These are phyloP conservation scores for Rhinogobio ventralis DNA, from an alignment of 2,797 vertebrate genomes.

Conservation along the genomic window DNA sequence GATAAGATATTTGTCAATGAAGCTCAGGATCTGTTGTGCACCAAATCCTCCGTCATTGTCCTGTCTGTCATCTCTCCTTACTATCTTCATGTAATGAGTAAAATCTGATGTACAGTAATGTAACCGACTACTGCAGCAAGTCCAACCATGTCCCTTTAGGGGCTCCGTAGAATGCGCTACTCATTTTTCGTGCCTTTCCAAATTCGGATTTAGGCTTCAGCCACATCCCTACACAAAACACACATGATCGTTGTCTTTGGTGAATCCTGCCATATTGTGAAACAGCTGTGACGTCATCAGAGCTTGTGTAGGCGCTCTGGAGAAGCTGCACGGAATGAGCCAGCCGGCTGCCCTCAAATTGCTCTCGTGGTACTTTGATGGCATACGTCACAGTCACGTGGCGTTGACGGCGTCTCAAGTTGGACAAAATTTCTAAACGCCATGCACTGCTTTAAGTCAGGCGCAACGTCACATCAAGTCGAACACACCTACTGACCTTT, in stretches of 20 bases:
- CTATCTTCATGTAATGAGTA: neutral
- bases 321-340: no score
- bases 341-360: neutral
- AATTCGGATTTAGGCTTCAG: neutral
- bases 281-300: no score
- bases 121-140: neutral
- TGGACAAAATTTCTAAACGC: neutral
- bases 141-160: no score
- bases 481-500: neutral
- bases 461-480: neutral
- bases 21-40: neutral
- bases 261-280: no score
- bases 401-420: neutral
- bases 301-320: no score
- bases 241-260: neutral
- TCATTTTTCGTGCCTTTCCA: neutral
- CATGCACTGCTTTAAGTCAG: neutral
- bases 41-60: neutral
- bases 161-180: neutral
- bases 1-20: neutral
- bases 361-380: neutral
- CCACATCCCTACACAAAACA: neutral
- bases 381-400: neutral
- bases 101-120: neutral
- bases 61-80: neutral